These are phyloP conservation scores for Drosophila mimetica DNA, from an alignment of 2,888 invertebrate species.

Conservation along the genomic window DNA sequence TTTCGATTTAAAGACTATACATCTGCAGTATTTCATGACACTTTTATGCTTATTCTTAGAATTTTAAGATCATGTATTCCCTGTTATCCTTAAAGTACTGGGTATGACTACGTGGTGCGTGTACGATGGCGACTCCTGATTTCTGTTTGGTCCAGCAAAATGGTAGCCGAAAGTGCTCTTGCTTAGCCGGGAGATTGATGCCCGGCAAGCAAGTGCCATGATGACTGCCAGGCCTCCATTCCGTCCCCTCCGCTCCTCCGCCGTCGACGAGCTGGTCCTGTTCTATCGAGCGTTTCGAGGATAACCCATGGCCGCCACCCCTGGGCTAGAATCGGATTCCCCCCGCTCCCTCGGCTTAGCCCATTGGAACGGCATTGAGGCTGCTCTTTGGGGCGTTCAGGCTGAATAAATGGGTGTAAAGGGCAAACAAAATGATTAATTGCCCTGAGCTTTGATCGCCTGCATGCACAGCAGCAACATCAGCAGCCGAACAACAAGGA, in stretches of 20 bases:
- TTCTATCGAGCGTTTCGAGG: slow-evolving; percentile 46
- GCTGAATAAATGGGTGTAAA: slow-evolving; percentile 82
- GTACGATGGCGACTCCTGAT: slow-evolving; percentile 45
- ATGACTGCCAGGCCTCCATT: slow-evolving; percentile 47
- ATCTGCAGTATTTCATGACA: no score
- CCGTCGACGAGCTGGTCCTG: slow-evolving; percentile 42
- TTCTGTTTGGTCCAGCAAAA: slow-evolving; percentile 66
- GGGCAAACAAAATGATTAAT: slow-evolving; percentile 85
- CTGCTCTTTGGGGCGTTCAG: slow-evolving; percentile 77
- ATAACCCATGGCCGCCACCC: slow-evolving; percentile 46
- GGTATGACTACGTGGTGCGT: slow-evolving; percentile 7
- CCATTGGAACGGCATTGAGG: slow-evolving; percentile 21
- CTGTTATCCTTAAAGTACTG: background rate
- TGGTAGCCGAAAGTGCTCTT: slow-evolving; percentile 67
- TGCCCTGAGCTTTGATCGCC: slow-evolving; percentile 84
- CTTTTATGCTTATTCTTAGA: no score
- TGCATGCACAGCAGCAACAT: slow-evolving; percentile 66
- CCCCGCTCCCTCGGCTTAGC: background rate
- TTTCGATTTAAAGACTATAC: no score
- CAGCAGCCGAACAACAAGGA: slow-evolving; percentile 38
- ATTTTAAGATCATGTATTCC: no score
- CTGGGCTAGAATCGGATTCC: background rate
- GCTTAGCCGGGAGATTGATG: slow-evolving; percentile 71
- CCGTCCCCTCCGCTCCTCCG: slow-evolving; percentile 1
- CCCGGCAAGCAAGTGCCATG: slow-evolving; percentile 61